Evolutionary conservation across 1,140 invertebrate genomes (phyloP).

Genomic region (Odontomachus brunneus): DNA sequence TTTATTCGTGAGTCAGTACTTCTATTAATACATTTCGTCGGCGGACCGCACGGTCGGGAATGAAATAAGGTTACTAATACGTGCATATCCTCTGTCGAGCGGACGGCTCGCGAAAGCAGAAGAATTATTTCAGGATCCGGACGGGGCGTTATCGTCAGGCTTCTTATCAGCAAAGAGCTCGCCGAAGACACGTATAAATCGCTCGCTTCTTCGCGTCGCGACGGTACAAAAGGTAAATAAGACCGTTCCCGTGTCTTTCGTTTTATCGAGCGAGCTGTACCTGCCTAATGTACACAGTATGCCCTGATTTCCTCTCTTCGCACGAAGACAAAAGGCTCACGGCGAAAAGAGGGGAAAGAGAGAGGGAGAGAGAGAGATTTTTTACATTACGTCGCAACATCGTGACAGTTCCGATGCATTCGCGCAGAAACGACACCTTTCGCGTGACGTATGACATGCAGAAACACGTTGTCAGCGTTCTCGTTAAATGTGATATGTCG

Average conservation of each 20-base stretch:
- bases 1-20: conserved; percentile 37
- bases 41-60: neutral
- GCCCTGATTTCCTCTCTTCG: conserved; percentile 1
- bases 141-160: neutral
- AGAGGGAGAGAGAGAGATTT: no score
- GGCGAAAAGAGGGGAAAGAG: no score
- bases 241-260: neutral
- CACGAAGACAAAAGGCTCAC: neutral
- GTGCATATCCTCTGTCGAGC: neutral
- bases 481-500: conserved; percentile 6
- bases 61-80: neutral
- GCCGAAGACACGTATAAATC: conserved; percentile 21
- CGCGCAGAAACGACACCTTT: neutral
- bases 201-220: neutral
- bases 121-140: conserved; percentile 9
- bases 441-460: neutral
- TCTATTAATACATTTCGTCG: conserved; percentile 4
- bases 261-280: conserved; percentile 27
- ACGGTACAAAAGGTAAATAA: conserved; percentile 13
- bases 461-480: conserved; percentile 38
- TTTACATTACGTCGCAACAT: neutral
- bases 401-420: neutral
- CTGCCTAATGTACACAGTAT: neutral
- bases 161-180: conserved; percentile 8
- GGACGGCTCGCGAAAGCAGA: neutral